Percentiles rank a stretch among this genome's conserved stretches.
phyloP scores from a whole-genome alignment of 2,113 vertebrate species.

The Scomber colias region DNA sequence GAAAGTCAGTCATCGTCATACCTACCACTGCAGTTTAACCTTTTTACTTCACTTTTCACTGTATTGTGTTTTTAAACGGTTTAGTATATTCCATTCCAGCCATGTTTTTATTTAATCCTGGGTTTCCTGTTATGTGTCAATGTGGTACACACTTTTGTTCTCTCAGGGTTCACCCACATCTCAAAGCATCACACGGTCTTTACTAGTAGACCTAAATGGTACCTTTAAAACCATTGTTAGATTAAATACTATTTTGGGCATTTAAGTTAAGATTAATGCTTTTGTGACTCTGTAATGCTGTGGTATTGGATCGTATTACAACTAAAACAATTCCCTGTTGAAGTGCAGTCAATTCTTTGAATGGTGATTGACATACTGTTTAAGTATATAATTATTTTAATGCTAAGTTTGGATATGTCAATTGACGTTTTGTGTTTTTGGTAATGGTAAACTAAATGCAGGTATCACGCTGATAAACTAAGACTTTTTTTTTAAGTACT shows the following conservation, averaged over 20 bases:
- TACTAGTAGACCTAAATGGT: slow-evolving; percentile 24
- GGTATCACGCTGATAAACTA: not conserved
- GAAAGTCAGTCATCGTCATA: not conserved
- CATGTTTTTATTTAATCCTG: slow-evolving; percentile 13
- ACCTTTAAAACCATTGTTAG: slow-evolving; percentile 24
- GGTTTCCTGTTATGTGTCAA: slow-evolving; percentile 31
- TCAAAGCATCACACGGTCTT: slow-evolving; percentile 23
- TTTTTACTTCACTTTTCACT: slow-evolving; percentile 26
- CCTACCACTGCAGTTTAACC: not conserved
- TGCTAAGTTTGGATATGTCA: slow-evolving; percentile 23
- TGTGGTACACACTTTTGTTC: slow-evolving; percentile 51
- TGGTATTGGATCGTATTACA: slow-evolving; percentile 19
- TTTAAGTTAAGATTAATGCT: slow-evolving; percentile 38
- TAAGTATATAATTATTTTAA: slow-evolving; percentile 35
- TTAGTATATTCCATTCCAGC: slow-evolving; percentile 36
- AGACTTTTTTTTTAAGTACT: slow-evolving; percentile 6
- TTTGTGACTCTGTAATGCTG: slow-evolving; percentile 30
- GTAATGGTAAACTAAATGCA: slow-evolving; percentile 10
- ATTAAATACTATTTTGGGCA: slow-evolving; percentile 20
- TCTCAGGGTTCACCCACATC: slow-evolving; percentile 69
- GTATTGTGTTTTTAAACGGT: slow-evolving; percentile 33
- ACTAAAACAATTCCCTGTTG: not conserved
- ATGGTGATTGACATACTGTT: slow-evolving; percentile 17
- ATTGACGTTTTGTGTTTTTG: slow-evolving; percentile 21
- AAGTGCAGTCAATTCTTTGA: slow-evolving; percentile 30